phyloP scores from a whole-genome alignment of 2,113 vertebrate genomes.

The Clupea harengus region DNA sequence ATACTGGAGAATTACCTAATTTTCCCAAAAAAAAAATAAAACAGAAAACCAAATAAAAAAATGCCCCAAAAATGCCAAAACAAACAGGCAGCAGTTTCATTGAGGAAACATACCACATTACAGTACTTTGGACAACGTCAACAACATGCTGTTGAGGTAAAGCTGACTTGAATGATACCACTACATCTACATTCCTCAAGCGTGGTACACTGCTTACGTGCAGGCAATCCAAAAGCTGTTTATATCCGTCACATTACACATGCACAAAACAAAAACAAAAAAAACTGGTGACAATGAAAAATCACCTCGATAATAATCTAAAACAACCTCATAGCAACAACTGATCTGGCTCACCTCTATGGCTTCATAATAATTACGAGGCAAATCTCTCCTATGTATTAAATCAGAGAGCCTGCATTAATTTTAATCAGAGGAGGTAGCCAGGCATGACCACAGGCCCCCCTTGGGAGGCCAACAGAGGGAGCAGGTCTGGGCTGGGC shows the following conservation, averaged over 20 bases:
- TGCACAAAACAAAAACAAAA: neutral
- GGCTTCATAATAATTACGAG: constrained; percentile 62
- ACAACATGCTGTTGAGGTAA: too few species aligned
- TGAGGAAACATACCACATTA: too few species aligned
- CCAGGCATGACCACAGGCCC: constrained; percentile 60
- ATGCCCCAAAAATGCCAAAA: neutral
- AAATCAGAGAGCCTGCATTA: constrained; percentile 62
- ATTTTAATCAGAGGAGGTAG: constrained; percentile 67
- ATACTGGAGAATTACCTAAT: neutral
- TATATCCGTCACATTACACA: neutral
- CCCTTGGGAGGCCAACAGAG: constrained; percentile 10
- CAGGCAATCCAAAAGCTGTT: neutral
- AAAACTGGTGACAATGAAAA: constrained; percentile 28
- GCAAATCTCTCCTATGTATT: constrained; percentile 56
- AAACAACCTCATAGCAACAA: constrained; percentile 32
- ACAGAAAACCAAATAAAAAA: neutral
- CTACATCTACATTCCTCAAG: too few species aligned
- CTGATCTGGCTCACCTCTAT: constrained; percentile 51
- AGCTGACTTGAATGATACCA: too few species aligned
- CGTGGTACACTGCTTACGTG: too few species aligned
- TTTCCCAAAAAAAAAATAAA: neutral
- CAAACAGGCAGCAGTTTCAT: neutral
- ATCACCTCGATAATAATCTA: constrained; percentile 25
- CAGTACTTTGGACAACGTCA: too few species aligned
- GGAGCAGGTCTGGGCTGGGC: neutral